Percentiles rank a stretch among this genome's conserved stretches.
Conservation (phyloP, 2,113 vertebrate species). For the Oryzias curvinotus region DNA sequence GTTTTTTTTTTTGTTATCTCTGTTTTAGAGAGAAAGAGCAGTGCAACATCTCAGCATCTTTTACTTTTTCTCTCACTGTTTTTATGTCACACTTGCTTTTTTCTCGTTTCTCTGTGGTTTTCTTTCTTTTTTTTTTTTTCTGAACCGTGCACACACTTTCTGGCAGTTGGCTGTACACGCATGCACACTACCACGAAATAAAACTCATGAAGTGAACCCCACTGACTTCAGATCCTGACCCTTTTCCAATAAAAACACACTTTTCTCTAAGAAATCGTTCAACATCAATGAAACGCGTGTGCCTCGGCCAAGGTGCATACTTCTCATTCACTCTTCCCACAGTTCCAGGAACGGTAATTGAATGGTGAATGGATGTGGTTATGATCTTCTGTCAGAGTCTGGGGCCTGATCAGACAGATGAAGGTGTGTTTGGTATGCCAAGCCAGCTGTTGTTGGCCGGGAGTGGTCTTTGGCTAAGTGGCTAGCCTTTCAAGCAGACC, state of each 20-base stretch:
- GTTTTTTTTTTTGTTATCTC: conserved; percentile 10
- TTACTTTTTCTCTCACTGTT: conserved; percentile 32
- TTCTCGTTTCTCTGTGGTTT: conserved; percentile 29
- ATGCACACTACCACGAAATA: neutral
- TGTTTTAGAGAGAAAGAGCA: conserved; percentile 27
- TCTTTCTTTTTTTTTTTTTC: conserved; percentile 29
- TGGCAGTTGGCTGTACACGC: conserved; percentile 9
- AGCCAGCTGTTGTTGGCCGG: conserved; percentile 67
- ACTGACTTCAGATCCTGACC: conserved; percentile 20
- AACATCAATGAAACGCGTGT: conserved; percentile 43
- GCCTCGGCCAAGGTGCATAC: conserved; percentile 33
- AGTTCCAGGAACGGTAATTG: conserved; percentile 62
- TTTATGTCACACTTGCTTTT: conserved; percentile 33
- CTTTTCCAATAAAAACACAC: conserved; percentile 40
- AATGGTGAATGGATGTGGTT: conserved; percentile 65
- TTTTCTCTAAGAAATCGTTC: conserved; percentile 41
- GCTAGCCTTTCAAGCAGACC: conserved; percentile 56
- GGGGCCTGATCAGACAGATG: conserved; percentile 65
- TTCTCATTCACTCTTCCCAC: conserved; percentile 47
- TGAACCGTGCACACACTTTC: conserved; percentile 26
- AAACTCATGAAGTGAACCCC: conserved; percentile 9
- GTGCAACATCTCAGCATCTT: conserved; percentile 18
- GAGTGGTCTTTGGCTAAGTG: conserved; percentile 54
- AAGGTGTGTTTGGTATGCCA: conserved; percentile 51
- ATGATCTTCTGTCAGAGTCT: conserved; percentile 65